Conservation (phyloP, 1,140 invertebrate genomes). For the Ceratosolen fusciceps region DNA sequence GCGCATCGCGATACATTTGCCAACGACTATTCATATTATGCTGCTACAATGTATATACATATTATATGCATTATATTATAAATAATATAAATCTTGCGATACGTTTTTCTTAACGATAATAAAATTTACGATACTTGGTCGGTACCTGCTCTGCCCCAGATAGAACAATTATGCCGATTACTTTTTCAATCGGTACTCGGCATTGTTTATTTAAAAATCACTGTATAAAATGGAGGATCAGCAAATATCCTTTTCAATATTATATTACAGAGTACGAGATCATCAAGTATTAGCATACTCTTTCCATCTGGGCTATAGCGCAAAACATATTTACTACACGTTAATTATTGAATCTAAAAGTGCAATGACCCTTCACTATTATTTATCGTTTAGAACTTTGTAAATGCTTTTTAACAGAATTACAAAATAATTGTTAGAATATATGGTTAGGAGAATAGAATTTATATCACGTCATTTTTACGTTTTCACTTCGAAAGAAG, state of each 20-base stretch:
- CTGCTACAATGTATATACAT: neutral
- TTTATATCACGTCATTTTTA: too few species aligned
- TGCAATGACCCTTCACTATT: constrained; percentile 16
- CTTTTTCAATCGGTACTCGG: neutral
- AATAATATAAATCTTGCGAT: neutral
- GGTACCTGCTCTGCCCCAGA: neutral
- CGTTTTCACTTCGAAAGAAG: too few species aligned
- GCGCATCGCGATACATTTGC: neutral
- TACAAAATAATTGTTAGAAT: too few species aligned
- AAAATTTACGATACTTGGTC: neutral
- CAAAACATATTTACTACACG: neutral
- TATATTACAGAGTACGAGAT: neutral
- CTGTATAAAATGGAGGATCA: neutral
- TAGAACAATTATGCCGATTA: neutral
- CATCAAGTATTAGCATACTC: neutral
- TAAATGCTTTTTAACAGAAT: too few species aligned
- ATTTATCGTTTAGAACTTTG: neutral
- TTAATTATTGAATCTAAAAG: constrained; percentile 5
- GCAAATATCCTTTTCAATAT: neutral
- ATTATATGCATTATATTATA: neutral
- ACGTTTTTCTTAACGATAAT: neutral
- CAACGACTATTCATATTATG: neutral
- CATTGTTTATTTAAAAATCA: neutral
- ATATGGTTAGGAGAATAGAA: too few species aligned
- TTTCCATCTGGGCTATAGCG: neutral